Evolutionary conservation across 1,140 invertebrate species (phyloP).

Genomic region (Rhysida immarginata): DNA sequence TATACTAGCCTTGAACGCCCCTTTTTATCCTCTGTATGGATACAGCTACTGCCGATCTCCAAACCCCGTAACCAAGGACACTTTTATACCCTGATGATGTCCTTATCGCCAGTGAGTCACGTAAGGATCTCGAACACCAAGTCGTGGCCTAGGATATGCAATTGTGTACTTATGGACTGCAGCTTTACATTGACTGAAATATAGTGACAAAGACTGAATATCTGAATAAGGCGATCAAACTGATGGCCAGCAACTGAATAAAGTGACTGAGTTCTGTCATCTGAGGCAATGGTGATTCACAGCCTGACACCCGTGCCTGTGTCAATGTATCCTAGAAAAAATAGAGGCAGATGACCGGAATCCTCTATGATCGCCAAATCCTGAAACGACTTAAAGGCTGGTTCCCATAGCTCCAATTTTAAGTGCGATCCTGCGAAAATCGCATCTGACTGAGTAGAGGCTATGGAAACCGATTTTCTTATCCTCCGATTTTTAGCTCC

Average conservation of each 20-base stretch:
- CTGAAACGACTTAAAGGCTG: background rate
- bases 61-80: background rate
- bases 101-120: background rate
- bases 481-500: too few species aligned
- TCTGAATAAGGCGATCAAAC: background rate
- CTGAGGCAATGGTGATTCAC: background rate
- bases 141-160: background rate
- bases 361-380: background rate
- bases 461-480: too few species aligned
- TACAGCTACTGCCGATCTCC: background rate
- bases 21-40: background rate
- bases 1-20: background rate
- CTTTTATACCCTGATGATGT: background rate
- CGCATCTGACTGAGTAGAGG: too few species aligned
- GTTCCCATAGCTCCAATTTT: too few species aligned
- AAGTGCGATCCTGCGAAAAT: too few species aligned
- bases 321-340: background rate
- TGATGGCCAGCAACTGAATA: background rate
- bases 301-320: background rate
- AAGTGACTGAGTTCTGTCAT: background rate
- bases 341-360: background rate
- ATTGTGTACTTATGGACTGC: background rate
- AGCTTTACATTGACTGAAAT: background rate
- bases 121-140: background rate
- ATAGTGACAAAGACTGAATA: background rate